Evolutionary conservation across 2,797 vertebrate species (phyloP).

Genomic region (Macrochelys suwanniensis): DNA sequence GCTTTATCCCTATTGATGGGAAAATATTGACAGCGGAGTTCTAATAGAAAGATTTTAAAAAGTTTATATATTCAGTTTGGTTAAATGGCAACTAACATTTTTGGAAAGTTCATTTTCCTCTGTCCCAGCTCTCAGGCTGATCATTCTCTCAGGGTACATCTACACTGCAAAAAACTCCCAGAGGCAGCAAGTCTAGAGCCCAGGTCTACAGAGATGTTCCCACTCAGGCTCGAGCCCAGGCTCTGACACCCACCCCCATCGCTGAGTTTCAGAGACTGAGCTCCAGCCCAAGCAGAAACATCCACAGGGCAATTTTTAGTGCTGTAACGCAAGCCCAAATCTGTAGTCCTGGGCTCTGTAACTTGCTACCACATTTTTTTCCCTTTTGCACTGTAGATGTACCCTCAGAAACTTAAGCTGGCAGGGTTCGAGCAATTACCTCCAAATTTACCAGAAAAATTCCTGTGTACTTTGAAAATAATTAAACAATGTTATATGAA

Average conservation of each 20-base stretch:
- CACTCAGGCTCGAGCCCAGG: no score
- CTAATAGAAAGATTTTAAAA: slow-evolving; percentile 46
- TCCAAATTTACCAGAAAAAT: slow-evolving; percentile 52
- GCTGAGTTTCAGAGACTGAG: no score
- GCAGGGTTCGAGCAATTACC: slow-evolving; percentile 71
- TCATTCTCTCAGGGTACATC: slow-evolving; percentile 47
- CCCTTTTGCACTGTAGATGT: background rate
- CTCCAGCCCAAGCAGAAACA: no score
- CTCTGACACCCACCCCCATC: no score
- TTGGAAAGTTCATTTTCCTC: slow-evolving; percentile 65
- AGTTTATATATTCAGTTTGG: slow-evolving; percentile 51
- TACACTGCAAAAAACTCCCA: no score
- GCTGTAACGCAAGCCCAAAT: no score
- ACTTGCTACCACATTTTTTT: background rate
- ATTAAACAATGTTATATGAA: slow-evolving; percentile 51
- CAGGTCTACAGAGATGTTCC: no score
- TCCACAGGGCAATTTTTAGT: no score
- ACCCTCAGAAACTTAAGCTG: slow-evolving; percentile 25
- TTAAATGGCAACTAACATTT: slow-evolving; percentile 56
- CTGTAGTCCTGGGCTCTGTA: no score
- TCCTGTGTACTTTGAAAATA: slow-evolving; percentile 53
- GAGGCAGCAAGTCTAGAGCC: no score
- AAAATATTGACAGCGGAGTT: background rate
- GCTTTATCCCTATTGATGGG: slow-evolving; percentile 12
- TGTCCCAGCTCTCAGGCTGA: slow-evolving; percentile 41